Evolutionary conservation across 2,113 vertebrate genomes (phyloP), one percentile per base, ranked within the genome.

Genomic region (Ctenodactylus gundi): DNA sequence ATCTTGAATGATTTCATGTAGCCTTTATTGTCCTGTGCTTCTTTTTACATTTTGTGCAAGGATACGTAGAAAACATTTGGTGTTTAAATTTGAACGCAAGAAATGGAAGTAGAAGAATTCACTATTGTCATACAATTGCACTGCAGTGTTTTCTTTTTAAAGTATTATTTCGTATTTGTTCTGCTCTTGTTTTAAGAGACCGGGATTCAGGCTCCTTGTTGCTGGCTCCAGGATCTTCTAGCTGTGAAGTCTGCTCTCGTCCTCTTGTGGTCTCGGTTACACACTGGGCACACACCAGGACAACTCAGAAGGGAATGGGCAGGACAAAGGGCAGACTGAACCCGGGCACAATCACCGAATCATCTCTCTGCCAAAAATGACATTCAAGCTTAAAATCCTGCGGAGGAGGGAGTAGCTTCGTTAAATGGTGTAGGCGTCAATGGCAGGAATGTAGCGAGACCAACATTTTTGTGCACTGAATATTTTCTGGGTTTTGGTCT

Each of bases 31-130:
- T 39, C 6, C 25, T 83, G 39, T 46, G 20, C 36, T n/a, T 91
- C 53, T 85, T 88, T 93, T 96, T 84, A 94, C n/a, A 20, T 85
- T 94, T 88, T 85, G 20, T 78, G 53, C 29, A 87, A 89, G 34
- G 29, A 65, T 81, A 57, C 60, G 0, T 58, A 44, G 41, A 57
- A 93, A 57, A 53, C 44, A 94, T 36, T 55, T 80, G 36, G 34
- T 36, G 92, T 96, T 94, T 55, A 93, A 23, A 62, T 80, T 78
- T 89, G 64, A 85, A 86, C 89, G 60, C 21, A 46, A 31, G 34
- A 7, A 51, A 1, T 85, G 17, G n/a, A 95, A 93, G 85, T 4
- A 90, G 27, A 92, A 83, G 25, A 64, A 21, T 58, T 96, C 78
- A 75, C 31, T 85, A 34, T 46, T 88, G 36, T 8, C 53, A 31